These are phyloP conservation scores for Pilophorus perplexus DNA, from an alignment of 2,888 invertebrate genomes.

Conservation along the genomic window DNA sequence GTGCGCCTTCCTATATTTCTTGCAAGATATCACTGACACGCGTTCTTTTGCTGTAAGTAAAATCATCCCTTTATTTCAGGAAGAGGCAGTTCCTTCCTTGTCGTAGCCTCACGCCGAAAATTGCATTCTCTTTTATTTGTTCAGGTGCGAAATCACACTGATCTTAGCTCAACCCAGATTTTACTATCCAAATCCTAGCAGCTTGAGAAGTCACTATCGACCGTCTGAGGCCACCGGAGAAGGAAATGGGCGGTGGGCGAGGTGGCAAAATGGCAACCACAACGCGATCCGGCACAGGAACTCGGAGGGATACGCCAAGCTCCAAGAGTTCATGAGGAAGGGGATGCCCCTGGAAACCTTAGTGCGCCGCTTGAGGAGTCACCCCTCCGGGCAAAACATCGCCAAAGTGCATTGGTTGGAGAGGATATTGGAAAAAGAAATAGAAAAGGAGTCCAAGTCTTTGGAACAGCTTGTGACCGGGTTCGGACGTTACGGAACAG, in stretches of 20 bases:
- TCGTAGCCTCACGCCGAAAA: background rate
- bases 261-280: no score
- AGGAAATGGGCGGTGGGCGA: no score
- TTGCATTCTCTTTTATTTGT: background rate
- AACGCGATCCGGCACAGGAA: no score
- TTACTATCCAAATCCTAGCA: no score
- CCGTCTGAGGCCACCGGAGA: no score
- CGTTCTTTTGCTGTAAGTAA: constrained; percentile 13
- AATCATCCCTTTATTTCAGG: no score
- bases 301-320: background rate
- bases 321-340: background rate
- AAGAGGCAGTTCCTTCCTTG: background rate
- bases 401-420: constrained; percentile 5
- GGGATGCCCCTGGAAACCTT: background rate
- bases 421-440: constrained; percentile 8
- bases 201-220: no score
- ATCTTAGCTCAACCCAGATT: constrained; percentile 3
- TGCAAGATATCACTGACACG: constrained; percentile 16
- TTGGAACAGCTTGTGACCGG: no score
- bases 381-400: background rate
- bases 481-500: no score
- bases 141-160: constrained; percentile 9
- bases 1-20: background rate
- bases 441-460: constrained; percentile 6
- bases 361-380: background rate